A percentile compares a stretch with the other conserved stretches of the same genome.
These are phyloP conservation scores for Cinara cedri DNA, from an alignment of 2,888 invertebrate species.

Conservation along the genomic window DNA sequence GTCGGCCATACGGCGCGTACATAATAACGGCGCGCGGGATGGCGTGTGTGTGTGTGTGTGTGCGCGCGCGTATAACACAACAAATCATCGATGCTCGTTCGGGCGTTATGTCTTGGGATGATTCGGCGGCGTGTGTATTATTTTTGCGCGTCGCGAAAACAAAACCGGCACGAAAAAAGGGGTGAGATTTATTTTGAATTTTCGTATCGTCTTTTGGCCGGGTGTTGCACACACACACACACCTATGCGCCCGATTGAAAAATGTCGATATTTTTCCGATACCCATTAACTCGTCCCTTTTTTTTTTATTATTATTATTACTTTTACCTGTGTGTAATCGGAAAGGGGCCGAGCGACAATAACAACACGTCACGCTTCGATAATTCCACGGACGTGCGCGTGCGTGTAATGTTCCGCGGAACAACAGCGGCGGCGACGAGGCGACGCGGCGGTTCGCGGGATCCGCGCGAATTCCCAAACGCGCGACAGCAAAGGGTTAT, in stretches of 20 bases:
- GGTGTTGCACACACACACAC: constrained; percentile 31
- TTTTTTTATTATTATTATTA: constrained; percentile 21
- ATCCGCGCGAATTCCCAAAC: constrained; percentile 43
- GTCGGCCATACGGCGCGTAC: too few species aligned
- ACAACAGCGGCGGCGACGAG: too few species aligned
- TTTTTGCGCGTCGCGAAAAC: constrained; percentile 53
- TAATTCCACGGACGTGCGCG: constrained; percentile 26
- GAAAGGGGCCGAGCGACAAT: constrained; percentile 31
- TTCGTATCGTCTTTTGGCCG: constrained; percentile 55
- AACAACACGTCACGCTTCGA: constrained; percentile 56
- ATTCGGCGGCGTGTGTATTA: constrained; percentile 9
- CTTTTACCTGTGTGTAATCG: neutral
- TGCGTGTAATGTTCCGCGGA: neutral
- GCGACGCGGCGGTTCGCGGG: neutral
- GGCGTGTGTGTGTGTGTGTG: too few species aligned
- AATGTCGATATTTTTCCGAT: constrained; percentile 52
- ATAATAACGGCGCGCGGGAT: too few species aligned
- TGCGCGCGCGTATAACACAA: neutral
- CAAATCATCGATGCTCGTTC: constrained; percentile 56
- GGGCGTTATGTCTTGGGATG: constrained; percentile 53
- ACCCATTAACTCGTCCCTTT: constrained; percentile 53
- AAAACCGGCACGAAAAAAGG: constrained; percentile 42
- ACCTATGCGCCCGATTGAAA: constrained; percentile 44
- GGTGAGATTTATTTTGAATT: constrained; percentile 53
- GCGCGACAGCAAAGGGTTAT: constrained; percentile 34